Evolutionary conservation across 2,797 vertebrate species (phyloP), one percentile per base, ranked within the genome.

Genomic region (Ibycter americanus): DNA sequence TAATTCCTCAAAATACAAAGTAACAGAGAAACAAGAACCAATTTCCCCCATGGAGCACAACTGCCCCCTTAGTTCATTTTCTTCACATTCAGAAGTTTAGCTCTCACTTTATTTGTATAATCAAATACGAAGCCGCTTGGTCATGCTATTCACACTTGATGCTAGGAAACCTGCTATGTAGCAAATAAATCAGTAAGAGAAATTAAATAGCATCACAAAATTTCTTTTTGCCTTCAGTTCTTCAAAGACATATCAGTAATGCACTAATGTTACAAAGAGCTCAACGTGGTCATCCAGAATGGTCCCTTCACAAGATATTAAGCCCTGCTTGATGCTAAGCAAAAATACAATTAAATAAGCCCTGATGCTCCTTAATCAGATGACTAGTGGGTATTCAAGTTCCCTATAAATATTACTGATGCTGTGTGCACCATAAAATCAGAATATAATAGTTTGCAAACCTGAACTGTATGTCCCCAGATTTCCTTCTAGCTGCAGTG

Each of bases 131-230:
- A 93, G 29, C 4, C 1, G 0, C 55, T 90, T 93, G 46, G 29
- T 74, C 85, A 83, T 77, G 23, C 11, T 95, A 54, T 65, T 97
- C 68, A 73, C 27, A 92, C 59, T 61, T 81, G 31, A 55, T 95
- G 86, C 51, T 81, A n/a, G 63, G 31, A 90, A 95, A 82, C 38
- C 42, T 74, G 47, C 32, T 93, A 47, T 40, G 52, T 59, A 70
- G 29, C 84, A 93, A 83, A 77, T 77, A 95, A 97, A 96, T 97
- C 82, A 94, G 95, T 83, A 95, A 38, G 65, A 65, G 29, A 76
- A 96, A 93, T 78, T 95, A 92, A 90, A 79, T 78, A 89, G 96
- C 59, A 92, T 90, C 32, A 83, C 18, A 65, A 55, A 31, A 40
- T 66, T 84, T 94, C 47, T 68, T 94, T 87, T 78, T 89, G 59